Percentiles rank a stretch among this genome's conserved stretches.
Evolutionary conservation across 2,888 invertebrate genomes (phyloP).

Genomic region (Neoscelio sp.): DNA sequence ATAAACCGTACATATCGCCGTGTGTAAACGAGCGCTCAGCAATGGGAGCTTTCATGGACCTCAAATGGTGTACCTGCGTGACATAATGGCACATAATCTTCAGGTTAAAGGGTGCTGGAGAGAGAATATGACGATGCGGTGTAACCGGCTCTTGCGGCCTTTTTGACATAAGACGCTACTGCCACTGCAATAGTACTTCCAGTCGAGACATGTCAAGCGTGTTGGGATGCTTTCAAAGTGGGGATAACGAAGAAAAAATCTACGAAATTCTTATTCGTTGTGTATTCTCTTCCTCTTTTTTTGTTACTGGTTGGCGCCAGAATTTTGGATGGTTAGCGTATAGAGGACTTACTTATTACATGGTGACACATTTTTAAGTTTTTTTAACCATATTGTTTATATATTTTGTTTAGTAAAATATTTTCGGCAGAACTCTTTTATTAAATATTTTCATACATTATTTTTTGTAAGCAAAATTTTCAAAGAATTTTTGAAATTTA

Average conservation of each 20-base stretch:
- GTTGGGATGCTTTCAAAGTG: conserved; percentile 27
- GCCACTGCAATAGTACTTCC: background rate
- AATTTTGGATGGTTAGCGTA: too few species aligned
- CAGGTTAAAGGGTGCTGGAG: conserved; percentile 24
- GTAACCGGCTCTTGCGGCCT: conserved; percentile 22
- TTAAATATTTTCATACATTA: too few species aligned
- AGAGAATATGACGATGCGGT: conserved; percentile 1
- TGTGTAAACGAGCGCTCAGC: conserved; percentile 54
- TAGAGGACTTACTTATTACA: too few species aligned
- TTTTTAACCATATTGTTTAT: too few species aligned
- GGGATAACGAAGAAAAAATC: conserved; percentile 67
- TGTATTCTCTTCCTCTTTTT: conserved; percentile 10
- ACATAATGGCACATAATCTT: conserved; percentile 39
- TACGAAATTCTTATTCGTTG: conserved; percentile 7
- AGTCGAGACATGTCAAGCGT: conserved; percentile 15
- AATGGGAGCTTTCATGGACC: conserved; percentile 47
- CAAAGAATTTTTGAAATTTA: too few species aligned
- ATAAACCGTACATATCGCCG: conserved; percentile 68
- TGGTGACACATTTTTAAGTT: too few species aligned
- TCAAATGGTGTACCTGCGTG: conserved; percentile 33
- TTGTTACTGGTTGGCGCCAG: background rate
- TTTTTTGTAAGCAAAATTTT: too few species aligned
- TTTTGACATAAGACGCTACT: conserved; percentile 30
- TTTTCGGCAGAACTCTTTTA: too few species aligned
- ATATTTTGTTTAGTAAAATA: too few species aligned